Evolutionary conservation across 2,113 vertebrate species (phyloP).

Genomic region (Thymallus thymallus): DNA sequence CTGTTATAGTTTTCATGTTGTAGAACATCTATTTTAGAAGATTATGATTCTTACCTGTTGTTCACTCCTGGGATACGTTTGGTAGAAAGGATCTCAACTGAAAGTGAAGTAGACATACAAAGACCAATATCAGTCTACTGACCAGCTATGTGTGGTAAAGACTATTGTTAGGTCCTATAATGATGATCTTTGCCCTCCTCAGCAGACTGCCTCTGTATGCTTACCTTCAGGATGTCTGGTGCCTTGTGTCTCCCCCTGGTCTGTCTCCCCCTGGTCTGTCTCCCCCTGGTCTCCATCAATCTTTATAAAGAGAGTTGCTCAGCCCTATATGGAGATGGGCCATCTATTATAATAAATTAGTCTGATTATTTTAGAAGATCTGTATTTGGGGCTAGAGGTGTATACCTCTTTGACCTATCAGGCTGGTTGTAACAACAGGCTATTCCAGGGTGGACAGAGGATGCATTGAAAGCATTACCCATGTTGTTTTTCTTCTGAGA

Average conservation of each 20-base stretch:
- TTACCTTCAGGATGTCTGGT: neutral
- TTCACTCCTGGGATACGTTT: neutral
- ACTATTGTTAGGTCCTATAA: neutral
- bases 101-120: neutral
- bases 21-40: neutral
- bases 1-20: neutral
- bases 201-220: neutral
- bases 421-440: neutral
- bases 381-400: neutral
- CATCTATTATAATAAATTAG: neutral
- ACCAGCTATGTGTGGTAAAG: neutral
- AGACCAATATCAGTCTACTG: neutral
- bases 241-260: neutral
- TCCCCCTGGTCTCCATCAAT: neutral
- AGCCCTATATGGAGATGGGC: constrained; percentile 1
- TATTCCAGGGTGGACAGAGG: neutral
- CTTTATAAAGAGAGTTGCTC: constrained; percentile 2
- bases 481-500: too few species aligned
- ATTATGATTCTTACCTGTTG: neutral
- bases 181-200: neutral
- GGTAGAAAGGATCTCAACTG: neutral
- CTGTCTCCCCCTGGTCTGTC: neutral
- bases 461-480: neutral
- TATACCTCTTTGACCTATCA: neutral
- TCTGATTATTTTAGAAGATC: too few species aligned